phyloP scores from a whole-genome alignment of 2,888 invertebrate genomes.

The Macropis europaea region DNA sequence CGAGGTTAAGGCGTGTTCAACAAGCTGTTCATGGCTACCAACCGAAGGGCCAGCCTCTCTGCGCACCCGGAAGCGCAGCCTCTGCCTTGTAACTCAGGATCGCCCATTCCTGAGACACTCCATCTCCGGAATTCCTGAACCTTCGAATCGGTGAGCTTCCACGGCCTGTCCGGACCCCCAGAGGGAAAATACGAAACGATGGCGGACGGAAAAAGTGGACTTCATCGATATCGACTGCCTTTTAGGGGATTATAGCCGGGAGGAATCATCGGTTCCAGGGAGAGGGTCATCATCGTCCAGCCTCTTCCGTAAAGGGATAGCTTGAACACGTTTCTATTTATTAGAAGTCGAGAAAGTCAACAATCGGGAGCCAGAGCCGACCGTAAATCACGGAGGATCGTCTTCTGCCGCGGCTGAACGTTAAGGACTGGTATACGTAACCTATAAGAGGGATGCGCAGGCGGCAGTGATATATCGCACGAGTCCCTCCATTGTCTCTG shows the following conservation, averaged over 20 bases:
- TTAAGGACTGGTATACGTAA: conserved; percentile 42
- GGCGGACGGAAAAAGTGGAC: conserved; percentile 20
- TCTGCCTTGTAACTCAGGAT: conserved; percentile 25
- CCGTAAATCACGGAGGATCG: conserved; percentile 50
- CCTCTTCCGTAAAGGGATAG: conserved; percentile 29
- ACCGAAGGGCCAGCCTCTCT: conserved; percentile 31
- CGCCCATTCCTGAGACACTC: neutral
- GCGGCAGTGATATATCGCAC: conserved; percentile 60
- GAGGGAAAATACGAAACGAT: neutral
- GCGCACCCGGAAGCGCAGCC: conserved; percentile 40
- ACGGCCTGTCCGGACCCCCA: no score
- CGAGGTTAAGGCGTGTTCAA: conserved; percentile 55
- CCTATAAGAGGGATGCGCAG: conserved; percentile 55
- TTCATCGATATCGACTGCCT: neutral
- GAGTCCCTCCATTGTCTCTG: conserved; percentile 59
- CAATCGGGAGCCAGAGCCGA: conserved; percentile 38
- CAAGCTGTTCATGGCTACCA: conserved; percentile 53
- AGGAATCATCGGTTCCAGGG: neutral
- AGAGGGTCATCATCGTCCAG: conserved; percentile 18
- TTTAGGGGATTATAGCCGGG: conserved; percentile 1
- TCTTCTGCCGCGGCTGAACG: conserved; percentile 40
- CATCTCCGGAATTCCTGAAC: conserved; percentile 3
- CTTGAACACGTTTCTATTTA: conserved; percentile 31
- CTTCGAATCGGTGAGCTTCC: no score
- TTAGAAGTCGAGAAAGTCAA: conserved; percentile 46